These are phyloP conservation scores for Conus betulinus DNA, from an alignment of 1,140 invertebrate genomes.

Conservation along the genomic window DNA sequence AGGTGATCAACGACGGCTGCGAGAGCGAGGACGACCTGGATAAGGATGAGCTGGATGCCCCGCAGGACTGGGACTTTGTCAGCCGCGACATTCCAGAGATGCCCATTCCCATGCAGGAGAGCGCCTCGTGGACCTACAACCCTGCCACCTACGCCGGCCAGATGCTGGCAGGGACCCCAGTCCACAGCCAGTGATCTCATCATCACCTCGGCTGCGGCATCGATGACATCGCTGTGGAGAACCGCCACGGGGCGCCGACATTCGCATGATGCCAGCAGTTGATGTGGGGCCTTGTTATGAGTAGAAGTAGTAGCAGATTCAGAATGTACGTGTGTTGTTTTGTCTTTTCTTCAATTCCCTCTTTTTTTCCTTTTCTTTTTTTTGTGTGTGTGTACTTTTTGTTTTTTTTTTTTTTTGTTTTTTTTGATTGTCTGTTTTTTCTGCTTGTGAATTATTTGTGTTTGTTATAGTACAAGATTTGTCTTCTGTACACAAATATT, in stretches of 20 bases:
- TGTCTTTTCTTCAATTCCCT: no score
- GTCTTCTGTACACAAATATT: no score
- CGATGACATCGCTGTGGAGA: conserved; percentile 61
- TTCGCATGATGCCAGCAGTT: background rate
- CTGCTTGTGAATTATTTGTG: background rate
- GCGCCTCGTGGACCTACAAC: conserved; percentile 45
- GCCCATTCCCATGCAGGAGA: conserved; percentile 35
- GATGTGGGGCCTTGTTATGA: background rate
- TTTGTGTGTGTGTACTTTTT: background rate
- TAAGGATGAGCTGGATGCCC: conserved; percentile 40
- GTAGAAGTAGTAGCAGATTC: background rate
- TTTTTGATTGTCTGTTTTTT: background rate
- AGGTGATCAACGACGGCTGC: conserved; percentile 78
- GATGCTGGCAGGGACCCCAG: conserved; percentile 36
- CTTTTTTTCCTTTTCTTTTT: background rate
- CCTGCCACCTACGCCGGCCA: conserved; percentile 40
- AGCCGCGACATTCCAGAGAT: conserved; percentile 37
- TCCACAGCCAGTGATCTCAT: conserved; percentile 52
- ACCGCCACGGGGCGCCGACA: conserved; percentile 29
- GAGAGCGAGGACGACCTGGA: conserved; percentile 44
- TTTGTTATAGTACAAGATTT: background rate
- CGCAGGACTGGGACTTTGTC: conserved; percentile 57
- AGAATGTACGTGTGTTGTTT: background rate
- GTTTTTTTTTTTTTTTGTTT: background rate
- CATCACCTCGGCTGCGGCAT: conserved; percentile 55